These are phyloP conservation scores for Chouioia cunea DNA, from an alignment of 2,888 invertebrate species.

Conservation along the genomic window DNA sequence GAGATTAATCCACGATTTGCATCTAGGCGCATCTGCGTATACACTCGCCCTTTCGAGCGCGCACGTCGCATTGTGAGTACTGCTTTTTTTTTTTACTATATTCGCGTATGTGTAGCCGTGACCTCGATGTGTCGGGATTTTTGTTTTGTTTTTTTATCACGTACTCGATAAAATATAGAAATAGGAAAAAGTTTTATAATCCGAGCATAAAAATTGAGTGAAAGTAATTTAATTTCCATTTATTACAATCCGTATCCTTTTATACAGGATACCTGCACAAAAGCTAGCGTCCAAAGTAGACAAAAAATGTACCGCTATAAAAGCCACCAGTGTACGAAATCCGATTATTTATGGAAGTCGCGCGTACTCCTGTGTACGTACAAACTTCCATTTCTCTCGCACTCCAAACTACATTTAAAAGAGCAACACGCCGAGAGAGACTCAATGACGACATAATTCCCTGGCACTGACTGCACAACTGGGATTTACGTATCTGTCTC, in stretches of 20 bases:
- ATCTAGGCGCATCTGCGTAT: constrained; percentile 67
- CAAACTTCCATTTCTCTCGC: neutral
- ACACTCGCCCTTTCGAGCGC: constrained; percentile 47
- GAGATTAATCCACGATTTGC: constrained; percentile 69
- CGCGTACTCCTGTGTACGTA: neutral
- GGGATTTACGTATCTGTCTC: constrained; percentile 5
- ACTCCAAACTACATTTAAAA: constrained; percentile 13
- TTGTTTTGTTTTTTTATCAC: neutral
- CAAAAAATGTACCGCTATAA: neutral
- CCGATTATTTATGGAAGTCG: constrained; percentile 27
- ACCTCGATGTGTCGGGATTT: neutral
- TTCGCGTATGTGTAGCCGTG: too few relatives aligned
- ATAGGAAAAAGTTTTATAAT: too few relatives aligned
- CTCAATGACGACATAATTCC: constrained; percentile 36
- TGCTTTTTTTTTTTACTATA: too few relatives aligned
- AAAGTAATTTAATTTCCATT: too few relatives aligned
- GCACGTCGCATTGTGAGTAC: too few relatives aligned
- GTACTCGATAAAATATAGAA: too few relatives aligned
- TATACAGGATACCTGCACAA: too few relatives aligned
- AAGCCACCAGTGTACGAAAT: neutral
- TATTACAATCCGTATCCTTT: too few relatives aligned
- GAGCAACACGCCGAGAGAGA: constrained; percentile 12
- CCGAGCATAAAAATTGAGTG: too few relatives aligned
- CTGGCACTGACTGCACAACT: constrained; percentile 27
- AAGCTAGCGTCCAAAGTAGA: too few relatives aligned